A percentile compares a stretch with the other conserved stretches of the same genome.
Conservation (phyloP, 2,797 vertebrate species). For the Phrynocephalus forsythii region DNA sequence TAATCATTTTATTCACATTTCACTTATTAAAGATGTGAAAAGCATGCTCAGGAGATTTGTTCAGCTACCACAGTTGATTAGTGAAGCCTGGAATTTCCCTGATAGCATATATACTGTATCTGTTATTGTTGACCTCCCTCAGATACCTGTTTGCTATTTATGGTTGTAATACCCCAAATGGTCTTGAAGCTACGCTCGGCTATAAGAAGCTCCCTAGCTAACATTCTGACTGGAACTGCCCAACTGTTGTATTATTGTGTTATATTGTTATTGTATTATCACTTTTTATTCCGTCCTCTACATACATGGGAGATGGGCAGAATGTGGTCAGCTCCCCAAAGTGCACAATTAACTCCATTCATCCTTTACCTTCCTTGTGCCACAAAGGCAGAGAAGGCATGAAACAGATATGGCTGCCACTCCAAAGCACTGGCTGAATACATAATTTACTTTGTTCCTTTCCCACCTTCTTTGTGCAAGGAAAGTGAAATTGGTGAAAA, state of each 20-base stretch:
- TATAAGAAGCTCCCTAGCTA: neutral
- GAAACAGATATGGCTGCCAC: too few species aligned
- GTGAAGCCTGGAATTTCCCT: neutral
- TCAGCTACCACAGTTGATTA: neutral
- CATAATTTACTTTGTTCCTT: neutral
- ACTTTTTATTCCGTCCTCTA: too few species aligned
- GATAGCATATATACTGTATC: neutral
- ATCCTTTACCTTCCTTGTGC: neutral
- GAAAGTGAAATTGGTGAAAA: neutral
- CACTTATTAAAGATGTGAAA: neutral
- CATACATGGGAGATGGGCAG: neutral
- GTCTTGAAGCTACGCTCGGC: neutral
- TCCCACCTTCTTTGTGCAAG: neutral
- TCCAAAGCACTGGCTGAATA: neutral
- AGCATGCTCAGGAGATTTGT: neutral
- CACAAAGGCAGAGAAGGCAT: too few species aligned
- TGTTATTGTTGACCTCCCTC: neutral
- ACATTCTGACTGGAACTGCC: neutral
- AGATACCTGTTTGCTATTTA: neutral
- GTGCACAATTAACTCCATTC: neutral
- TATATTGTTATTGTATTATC: too few species aligned
- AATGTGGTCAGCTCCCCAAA: neutral
- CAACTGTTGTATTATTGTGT: too few species aligned
- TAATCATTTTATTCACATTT: neutral
- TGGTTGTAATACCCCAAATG: neutral